Evolutionary conservation across 2,797 vertebrate species (phyloP).

Genomic region (Enteromius viviparus): DNA sequence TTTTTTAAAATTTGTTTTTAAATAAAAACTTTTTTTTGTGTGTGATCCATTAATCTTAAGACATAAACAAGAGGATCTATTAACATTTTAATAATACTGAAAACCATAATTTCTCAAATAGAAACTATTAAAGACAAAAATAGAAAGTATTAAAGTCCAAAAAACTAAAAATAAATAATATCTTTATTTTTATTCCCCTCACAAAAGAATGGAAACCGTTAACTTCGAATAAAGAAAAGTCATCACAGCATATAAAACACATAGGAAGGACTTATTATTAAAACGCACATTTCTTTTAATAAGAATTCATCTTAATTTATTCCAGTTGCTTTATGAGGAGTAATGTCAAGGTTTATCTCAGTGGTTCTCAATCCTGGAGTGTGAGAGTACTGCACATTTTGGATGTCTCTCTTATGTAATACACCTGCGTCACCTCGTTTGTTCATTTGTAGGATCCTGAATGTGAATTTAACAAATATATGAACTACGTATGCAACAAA

Average conservation of each 20-base stretch:
- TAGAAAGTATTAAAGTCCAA: not conserved
- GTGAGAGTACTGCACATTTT: not conserved
- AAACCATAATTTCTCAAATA: not conserved
- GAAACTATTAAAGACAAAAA: not conserved
- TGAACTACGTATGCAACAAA: not conserved
- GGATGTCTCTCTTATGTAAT: not conserved
- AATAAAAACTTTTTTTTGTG: not conserved
- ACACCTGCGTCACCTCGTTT: not conserved
- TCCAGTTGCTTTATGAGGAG: not conserved
- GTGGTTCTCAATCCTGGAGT: not conserved
- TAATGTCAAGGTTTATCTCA: not conserved
- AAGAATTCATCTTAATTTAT: not conserved
- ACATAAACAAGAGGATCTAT: not conserved
- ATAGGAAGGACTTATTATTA: not conserved
- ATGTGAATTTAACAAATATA: not conserved
- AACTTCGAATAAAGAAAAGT: not conserved
- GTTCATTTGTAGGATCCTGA: not conserved
- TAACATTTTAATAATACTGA: not conserved
- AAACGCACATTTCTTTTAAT: not conserved
- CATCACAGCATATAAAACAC: not conserved
- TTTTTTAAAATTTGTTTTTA: too few species aligned
- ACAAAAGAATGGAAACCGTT: too few species aligned
- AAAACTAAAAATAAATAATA: not conserved
- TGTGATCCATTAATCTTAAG: not conserved
- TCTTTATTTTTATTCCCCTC: too few species aligned